These are phyloP conservation scores for Salmo trutta DNA, from an alignment of 2,797 vertebrate species.

Conservation along the genomic window DNA sequence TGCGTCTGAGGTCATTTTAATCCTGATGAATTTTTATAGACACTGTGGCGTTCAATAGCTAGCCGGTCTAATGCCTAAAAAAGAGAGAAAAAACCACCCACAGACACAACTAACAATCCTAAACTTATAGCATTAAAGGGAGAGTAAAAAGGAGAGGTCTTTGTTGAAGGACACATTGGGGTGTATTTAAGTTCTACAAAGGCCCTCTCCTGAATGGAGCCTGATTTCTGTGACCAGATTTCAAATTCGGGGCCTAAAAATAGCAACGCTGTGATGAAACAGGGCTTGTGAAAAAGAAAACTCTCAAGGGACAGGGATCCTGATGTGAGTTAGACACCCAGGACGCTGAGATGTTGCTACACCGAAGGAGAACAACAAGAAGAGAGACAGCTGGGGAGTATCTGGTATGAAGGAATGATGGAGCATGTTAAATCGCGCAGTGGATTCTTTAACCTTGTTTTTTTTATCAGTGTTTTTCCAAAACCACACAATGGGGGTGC, in stretches of 20 bases:
- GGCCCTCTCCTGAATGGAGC: constrained; percentile 66
- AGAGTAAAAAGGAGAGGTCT: constrained; percentile 42
- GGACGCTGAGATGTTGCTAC: constrained; percentile 38
- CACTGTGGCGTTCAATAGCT: constrained; percentile 79
- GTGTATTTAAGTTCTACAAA: constrained; percentile 81
- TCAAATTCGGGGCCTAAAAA: constrained; percentile 65
- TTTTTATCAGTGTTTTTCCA: constrained; percentile 24
- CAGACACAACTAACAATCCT: constrained; percentile 68
- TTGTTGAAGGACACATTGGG: constrained; percentile 80
- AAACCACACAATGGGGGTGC: constrained; percentile 31
- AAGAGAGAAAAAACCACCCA: constrained; percentile 70
- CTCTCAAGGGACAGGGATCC: constrained; percentile 55
- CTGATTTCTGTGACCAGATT: constrained; percentile 78
- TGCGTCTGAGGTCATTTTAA: constrained; percentile 87
- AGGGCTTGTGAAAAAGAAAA: constrained; percentile 61
- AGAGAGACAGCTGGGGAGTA: constrained; percentile 32
- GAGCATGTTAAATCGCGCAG: constrained; percentile 39
- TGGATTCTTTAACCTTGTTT: constrained; percentile 33
- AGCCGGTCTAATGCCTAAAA: constrained; percentile 74
- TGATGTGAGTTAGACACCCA: constrained; percentile 51
- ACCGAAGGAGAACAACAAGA: constrained; percentile 32
- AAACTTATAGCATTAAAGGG: constrained; percentile 67
- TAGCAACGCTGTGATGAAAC: constrained; percentile 64
- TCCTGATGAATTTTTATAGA: constrained; percentile 87
- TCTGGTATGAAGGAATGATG: constrained; percentile 40